Evolutionary conservation across 2,797 vertebrate species (phyloP).

Genomic region (Malacoraja senta): DNA sequence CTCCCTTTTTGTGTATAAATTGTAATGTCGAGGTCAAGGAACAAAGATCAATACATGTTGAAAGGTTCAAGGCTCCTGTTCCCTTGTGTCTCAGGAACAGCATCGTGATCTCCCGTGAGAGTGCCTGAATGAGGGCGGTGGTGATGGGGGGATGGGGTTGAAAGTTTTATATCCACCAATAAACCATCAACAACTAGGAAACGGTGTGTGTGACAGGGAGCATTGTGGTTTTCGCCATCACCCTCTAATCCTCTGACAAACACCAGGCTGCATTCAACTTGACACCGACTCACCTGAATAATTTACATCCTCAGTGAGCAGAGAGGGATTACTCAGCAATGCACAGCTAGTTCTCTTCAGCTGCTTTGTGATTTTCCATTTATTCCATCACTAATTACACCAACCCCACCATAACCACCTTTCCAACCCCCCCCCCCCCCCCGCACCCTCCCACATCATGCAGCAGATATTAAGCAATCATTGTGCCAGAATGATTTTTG

Average conservation of each 20-base stretch:
- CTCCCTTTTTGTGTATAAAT: too few species aligned
- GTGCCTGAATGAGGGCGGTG: background rate
- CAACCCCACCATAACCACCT: background rate
- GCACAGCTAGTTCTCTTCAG: background rate
- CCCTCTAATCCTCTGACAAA: background rate
- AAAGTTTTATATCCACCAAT: background rate
- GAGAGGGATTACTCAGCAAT: background rate
- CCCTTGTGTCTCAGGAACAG: background rate
- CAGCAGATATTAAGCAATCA: background rate
- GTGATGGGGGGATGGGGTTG: background rate
- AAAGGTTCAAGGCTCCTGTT: background rate
- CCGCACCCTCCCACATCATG: background rate
- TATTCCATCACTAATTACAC: background rate
- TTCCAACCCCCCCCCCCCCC: too few species aligned
- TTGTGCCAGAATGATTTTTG: background rate
- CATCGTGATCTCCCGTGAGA: background rate
- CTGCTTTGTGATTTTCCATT: slow-evolving; percentile 7
- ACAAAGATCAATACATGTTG: too few species aligned
- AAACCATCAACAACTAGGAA: background rate
- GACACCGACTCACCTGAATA: slow-evolving; percentile 25
- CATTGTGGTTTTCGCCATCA: background rate
- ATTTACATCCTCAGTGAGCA: slow-evolving; percentile 4
- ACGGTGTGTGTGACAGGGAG: too few species aligned
- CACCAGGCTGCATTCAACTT: background rate
- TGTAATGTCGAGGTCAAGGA: too few species aligned